Base-by-base conservation (phyloP, 2,113 vertebrate species). In the Xiphophorus couchianus region DNA sequence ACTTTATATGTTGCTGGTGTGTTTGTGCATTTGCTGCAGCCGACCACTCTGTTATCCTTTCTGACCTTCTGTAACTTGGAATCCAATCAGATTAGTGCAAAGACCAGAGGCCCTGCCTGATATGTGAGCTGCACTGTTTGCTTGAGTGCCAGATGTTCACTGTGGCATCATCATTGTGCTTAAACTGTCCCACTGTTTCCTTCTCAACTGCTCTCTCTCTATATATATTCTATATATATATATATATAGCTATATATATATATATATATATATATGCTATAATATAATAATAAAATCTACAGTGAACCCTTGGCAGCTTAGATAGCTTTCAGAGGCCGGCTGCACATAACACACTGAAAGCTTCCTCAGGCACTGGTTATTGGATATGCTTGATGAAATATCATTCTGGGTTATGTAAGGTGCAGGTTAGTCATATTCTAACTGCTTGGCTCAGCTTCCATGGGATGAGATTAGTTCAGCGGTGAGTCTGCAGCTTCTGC, bases 1-100 rank as follows among this genome's bases (percentile, higher is more conserved):
- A 58, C 68, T 58, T 58, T 4, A 11, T 69, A 17, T 5, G 25
- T 19, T 31, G 66, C 29, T 58, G 4, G 29, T 69, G 31, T 37
- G 58, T 37, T 33, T 42, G 65, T 72, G 68, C 39, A 28, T 72
- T 39, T 71, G 71, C 29, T 14, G 1, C 73, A 73, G 66, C 37
- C 25, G 73, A 44, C 62, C 60, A 35, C 63, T 65, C 12, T 72
- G 72, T 80, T 86, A 81, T 84, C 77, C 73, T 65, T 51, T 70
- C 73, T 85, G 87, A 84, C 86, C 86, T 80, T 78, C 66, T 85
- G 86, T 84, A 84, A 86, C 82, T 77, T 80, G 78, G 65, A 85
- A 82, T 86, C 80, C 80, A 86, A 91, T 91, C 80, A 83, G 85
- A 86, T 89, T 86, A 84, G 76, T 69, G 81, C 71, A 73, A 62